Evolutionary conservation across 2,797 vertebrate genomes (phyloP), one percentile per base, ranked within the genome.

Genomic region (Ptychadena robeensis): DNA sequence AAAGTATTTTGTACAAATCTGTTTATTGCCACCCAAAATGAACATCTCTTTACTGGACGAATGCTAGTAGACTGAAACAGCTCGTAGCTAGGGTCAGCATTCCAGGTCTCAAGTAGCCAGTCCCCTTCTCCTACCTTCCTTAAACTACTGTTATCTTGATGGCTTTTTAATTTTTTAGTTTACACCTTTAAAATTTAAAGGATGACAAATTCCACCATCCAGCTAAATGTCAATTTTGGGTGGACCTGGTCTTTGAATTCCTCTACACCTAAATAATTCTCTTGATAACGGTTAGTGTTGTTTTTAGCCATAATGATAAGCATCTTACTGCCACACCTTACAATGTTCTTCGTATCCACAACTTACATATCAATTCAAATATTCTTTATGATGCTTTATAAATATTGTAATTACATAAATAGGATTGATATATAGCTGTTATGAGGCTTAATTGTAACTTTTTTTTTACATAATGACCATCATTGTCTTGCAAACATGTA

Each of bases 401-500:
- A 75, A 64, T 82, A 57, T 40, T 80, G 57, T 15, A 80, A 70
- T 70, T 71, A 80, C 57, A 80, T 79, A 79, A 79, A 79, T 79
- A 79, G 67, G 32, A 79, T 57, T 57, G 66, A 80, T 80, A 80
- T 80, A 80, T 71, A 80, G 59, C 78, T 61, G 57, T 61, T 71
- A 44, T 15, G 65, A 71, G 68, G 69, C 67, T 70, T 79, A 30
- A 70, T 63, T 70, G 48, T 35, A 69, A 53, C 4, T 28, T 61
- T 48, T 67, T 40, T 44, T 69, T 37, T 72, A 75, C 27, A 75
- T 72, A 77, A 85, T 73, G 63, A 66, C 59, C 79, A 81, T 66
- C 82, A 79, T 79, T 79, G 76, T 79, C 68, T 80, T 80, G 68
- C 78, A 80, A 80, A 80, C 12, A 8, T 80, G 78, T 80, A 80